Evolutionary conservation across 30 jellyfish, hydroid and myxozoan genomes (phyloP).

Genomic region (Aurelia aurita): DNA sequence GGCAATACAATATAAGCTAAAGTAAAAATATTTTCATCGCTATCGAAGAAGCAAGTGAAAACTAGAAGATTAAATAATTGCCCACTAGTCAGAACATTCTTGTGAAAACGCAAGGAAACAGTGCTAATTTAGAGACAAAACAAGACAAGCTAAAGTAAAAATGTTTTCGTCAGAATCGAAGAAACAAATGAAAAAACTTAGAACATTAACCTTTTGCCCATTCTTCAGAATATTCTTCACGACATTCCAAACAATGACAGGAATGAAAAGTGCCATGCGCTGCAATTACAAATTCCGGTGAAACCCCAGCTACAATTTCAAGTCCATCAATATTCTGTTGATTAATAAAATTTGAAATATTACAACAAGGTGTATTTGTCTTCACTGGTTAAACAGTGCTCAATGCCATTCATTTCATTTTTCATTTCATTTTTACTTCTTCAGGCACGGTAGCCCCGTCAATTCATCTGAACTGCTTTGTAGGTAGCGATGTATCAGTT

Average conservation of each 20-base stretch:
- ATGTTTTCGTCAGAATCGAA: no score
- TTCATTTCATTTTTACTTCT: no score
- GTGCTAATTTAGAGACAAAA: no score
- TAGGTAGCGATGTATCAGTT: no score
- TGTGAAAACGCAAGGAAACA: neutral
- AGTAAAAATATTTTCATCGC: no score
- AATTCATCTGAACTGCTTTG: no score
- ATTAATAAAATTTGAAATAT: neutral
- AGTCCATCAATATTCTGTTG: slow-evolving; percentile 93
- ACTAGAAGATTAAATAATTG: slow-evolving; percentile 41
- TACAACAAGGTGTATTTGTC: no score
- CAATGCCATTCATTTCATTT: no score
- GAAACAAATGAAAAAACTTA: neutral
- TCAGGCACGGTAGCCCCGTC: no score
- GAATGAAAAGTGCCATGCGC: slow-evolving; percentile 93
- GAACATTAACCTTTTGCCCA: slow-evolving; percentile 74
- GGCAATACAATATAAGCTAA: no score
- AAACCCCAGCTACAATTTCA: slow-evolving; percentile 87
- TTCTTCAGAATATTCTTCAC: slow-evolving; percentile 50
- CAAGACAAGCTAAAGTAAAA: no score
- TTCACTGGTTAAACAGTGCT: no score
- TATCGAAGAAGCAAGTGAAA: neutral
- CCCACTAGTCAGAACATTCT: slow-evolving; percentile 68
- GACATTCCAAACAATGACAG: slow-evolving; percentile 79
- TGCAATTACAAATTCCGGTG: slow-evolving; percentile 70